Evolutionary conservation across 2,888 invertebrate genomes (phyloP).

Genomic region (Stenodema calcarata): DNA sequence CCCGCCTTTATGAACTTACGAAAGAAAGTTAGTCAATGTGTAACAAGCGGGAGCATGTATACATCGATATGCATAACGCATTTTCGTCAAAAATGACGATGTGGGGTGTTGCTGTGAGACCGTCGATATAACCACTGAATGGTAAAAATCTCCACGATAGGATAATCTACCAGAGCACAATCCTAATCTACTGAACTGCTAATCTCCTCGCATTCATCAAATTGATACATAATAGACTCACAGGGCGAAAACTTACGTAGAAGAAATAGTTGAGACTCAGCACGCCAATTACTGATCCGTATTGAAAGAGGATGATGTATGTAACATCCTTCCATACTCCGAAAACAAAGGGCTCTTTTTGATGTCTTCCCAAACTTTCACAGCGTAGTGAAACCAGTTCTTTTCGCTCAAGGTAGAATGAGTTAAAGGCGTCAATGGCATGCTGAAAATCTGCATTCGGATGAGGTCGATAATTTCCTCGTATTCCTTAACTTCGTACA

Average conservation of each 20-base stretch:
- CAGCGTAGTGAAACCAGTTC: slow-evolving; percentile 84
- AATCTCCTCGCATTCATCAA: no score
- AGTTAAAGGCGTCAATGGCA: slow-evolving; percentile 73
- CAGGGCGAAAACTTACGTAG: neutral
- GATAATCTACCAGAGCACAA: no score
- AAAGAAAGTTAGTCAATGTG: no score
- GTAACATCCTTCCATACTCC: slow-evolving; percentile 80
- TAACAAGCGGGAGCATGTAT: no score
- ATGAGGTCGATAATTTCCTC: slow-evolving; percentile 64
- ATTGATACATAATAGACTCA: neutral
- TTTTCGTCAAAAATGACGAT: no score
- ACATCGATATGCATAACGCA: no score
- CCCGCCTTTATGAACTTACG: no score
- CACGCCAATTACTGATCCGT: neutral
- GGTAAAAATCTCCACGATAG: no score
- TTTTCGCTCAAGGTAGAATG: slow-evolving; percentile 78
- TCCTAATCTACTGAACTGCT: no score
- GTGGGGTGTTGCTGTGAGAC: no score
- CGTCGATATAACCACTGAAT: no score
- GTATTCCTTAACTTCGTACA: slow-evolving; percentile 4
- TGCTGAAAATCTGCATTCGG: slow-evolving; percentile 73
- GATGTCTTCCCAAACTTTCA: slow-evolving; percentile 83
- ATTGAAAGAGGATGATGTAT: slow-evolving; percentile 15
- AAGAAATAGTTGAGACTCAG: neutral
- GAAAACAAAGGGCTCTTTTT: slow-evolving; percentile 83